Percentiles rank a stretch among this genome's conserved stretches.
Conservation (phyloP, 2,113 vertebrate genomes). For the Campylorhamphus procurvoides region DNA sequence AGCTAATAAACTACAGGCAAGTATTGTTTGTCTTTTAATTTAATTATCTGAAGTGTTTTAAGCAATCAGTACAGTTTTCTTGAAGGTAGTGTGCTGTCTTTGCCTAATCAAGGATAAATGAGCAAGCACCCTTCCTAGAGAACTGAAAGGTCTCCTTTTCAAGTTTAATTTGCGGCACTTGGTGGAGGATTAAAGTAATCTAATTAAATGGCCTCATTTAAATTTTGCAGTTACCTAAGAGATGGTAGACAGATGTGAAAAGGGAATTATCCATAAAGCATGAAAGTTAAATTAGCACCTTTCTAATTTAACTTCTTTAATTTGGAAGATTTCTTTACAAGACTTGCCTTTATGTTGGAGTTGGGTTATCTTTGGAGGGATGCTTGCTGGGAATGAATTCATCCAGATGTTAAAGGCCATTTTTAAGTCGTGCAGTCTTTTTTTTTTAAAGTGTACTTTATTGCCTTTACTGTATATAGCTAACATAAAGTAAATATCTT, state of each 20-base stretch:
- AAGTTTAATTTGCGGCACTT: constrained; percentile 36
- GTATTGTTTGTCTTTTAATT: background rate
- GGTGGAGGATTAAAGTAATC: constrained; percentile 39
- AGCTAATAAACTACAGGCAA: background rate
- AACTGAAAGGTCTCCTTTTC: background rate
- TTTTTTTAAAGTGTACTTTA: background rate
- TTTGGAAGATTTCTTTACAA: background rate
- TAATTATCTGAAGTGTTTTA: constrained; percentile 18
- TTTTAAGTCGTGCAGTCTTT: background rate
- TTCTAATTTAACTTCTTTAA: constrained; percentile 12
- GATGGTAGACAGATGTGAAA: constrained; percentile 15
- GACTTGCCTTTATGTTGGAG: background rate
- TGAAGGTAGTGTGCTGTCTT: background rate
- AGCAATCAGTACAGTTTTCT: background rate
- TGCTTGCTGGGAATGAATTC: background rate
- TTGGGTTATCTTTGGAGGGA: background rate
- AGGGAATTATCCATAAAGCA: constrained; percentile 24
- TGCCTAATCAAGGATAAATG: background rate
- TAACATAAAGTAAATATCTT: background rate
- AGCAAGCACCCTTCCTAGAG: background rate
- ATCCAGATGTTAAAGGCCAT: background rate
- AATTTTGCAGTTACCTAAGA: constrained; percentile 46
- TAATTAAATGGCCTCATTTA: constrained; percentile 48
- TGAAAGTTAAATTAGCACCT: constrained; percentile 9
- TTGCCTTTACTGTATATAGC: background rate